Conservation (phyloP, 2,888 invertebrate genomes). For the Dermolepida albohirtum region DNA sequence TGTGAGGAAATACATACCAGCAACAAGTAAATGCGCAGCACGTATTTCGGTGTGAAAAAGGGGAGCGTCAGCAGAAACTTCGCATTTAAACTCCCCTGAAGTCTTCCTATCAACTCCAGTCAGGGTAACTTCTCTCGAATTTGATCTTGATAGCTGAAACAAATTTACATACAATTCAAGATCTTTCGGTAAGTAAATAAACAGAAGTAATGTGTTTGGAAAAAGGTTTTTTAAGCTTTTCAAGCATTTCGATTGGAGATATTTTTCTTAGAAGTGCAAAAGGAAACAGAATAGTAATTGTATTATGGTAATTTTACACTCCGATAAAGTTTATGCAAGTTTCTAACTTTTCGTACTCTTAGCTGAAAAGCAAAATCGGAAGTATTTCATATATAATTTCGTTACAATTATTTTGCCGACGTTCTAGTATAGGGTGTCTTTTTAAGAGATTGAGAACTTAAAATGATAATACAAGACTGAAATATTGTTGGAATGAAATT, state of each 20-base stretch:
- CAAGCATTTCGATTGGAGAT: background rate
- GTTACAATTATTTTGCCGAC: no score
- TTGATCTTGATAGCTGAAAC: conserved; percentile 67
- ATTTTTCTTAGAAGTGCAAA: conserved; percentile 10
- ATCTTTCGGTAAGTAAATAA: conserved; percentile 23
- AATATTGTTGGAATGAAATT: no score
- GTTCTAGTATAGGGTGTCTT: no score
- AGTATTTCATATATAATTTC: no score
- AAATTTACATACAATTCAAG: conserved; percentile 41
- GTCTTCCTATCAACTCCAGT: conserved; percentile 68
- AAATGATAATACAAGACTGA: no score
- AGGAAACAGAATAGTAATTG: conserved; percentile 16
- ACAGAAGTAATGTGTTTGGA: conserved; percentile 30
- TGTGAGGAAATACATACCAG: conserved; percentile 57
- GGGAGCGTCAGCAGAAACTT: conserved; percentile 71
- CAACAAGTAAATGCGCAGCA: conserved; percentile 68
- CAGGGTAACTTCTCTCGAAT: conserved; percentile 68
- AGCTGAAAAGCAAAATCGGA: background rate
- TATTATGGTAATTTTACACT: conserved; percentile 21
- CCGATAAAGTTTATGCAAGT: conserved; percentile 13
- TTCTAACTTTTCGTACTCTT: background rate
- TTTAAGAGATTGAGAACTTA: no score
- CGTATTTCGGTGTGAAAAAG: conserved; percentile 70
- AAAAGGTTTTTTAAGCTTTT: conserved; percentile 14
- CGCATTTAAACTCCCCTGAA: conserved; percentile 70